Evolutionary conservation across 2,113 vertebrate species (phyloP).

Genomic region (Campylomormyrus numenius): DNA sequence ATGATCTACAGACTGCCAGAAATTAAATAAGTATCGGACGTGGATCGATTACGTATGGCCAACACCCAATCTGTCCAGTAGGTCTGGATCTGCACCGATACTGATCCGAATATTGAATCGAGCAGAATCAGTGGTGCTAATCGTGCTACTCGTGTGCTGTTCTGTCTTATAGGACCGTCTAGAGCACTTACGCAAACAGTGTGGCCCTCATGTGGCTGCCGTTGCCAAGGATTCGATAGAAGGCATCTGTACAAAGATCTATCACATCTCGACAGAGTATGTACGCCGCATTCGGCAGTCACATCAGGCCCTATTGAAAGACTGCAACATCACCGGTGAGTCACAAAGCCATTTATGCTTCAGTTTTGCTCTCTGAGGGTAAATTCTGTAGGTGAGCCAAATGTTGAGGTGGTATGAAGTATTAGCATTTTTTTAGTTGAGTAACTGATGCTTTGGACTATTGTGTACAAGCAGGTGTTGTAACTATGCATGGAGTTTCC

Average conservation of each 20-base stretch:
- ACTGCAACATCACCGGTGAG: constrained; percentile 74
- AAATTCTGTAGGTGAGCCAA: neutral
- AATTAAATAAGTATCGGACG: too few species aligned
- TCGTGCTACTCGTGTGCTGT: too few species aligned
- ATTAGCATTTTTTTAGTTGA: neutral
- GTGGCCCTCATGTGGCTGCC: constrained; percentile 83
- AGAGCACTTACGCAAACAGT: constrained; percentile 89
- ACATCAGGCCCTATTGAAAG: constrained; percentile 81
- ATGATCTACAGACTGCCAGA: too few species aligned
- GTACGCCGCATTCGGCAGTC: constrained; percentile 82
- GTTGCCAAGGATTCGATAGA: constrained; percentile 96
- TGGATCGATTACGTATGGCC: too few species aligned
- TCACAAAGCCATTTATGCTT: constrained; percentile 21
- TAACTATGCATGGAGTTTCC: neutral
- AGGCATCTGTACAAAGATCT: constrained; percentile 97
- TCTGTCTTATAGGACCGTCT: constrained; percentile 76
- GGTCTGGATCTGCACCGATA: too few species aligned
- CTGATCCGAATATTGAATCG: too few species aligned
- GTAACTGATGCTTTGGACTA: neutral
- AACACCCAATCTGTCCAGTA: too few species aligned
- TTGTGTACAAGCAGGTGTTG: neutral
- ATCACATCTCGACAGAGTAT: constrained; percentile 89
- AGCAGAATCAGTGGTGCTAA: neutral
- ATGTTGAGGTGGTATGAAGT: neutral
- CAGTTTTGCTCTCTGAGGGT: constrained; percentile 4